A percentile compares a stretch with the other conserved stretches of the same genome.
Evolutionary conservation across 35 echinoderm and acorn worm species (phyloP).

Genomic region (Holothuria glaberrima): DNA sequence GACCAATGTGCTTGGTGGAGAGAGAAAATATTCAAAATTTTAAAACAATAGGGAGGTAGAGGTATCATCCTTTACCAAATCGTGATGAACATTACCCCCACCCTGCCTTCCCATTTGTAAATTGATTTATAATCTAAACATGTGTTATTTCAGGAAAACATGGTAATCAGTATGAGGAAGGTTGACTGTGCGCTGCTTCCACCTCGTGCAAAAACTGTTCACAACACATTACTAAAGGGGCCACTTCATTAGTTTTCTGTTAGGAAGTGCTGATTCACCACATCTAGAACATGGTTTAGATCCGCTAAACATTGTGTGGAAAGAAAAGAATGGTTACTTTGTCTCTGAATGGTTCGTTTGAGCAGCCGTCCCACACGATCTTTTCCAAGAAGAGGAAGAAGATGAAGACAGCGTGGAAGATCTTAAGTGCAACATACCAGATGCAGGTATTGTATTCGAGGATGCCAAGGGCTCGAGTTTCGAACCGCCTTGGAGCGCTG

Average conservation of each 20-base stretch:
- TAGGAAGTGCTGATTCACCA: slow-evolving; percentile 62
- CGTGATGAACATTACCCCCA: no score
- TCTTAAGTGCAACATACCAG: no score
- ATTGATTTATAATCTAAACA: no score
- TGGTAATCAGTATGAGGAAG: slow-evolving; percentile 39
- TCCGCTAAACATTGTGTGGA: slow-evolving; percentile 68
- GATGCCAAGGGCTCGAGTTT: no score
- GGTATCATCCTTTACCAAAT: no score
- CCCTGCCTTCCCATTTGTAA: no score
- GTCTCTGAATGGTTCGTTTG: slow-evolving; percentile 59
- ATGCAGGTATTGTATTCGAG: no score
- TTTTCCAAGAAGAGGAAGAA: no score
- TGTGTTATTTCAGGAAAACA: no score
- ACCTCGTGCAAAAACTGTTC: slow-evolving; percentile 64
- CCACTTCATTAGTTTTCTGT: slow-evolving; percentile 57
- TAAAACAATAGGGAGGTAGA: no score
- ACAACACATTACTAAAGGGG: slow-evolving; percentile 20
- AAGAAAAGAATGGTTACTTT: slow-evolving; percentile 40
- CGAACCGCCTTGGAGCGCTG: slow-evolving; percentile 63
- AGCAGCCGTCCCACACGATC: slow-evolving; percentile 43
- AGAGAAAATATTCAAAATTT: no score
- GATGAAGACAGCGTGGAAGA: slow-evolving; percentile 3
- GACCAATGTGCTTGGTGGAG: no score
- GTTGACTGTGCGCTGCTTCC: slow-evolving; percentile 71
- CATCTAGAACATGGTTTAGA: slow-evolving; percentile 31